These are phyloP conservation scores for Drosophila chauvacae DNA, from an alignment of 1,140 invertebrate species.

Conservation along the genomic window DNA sequence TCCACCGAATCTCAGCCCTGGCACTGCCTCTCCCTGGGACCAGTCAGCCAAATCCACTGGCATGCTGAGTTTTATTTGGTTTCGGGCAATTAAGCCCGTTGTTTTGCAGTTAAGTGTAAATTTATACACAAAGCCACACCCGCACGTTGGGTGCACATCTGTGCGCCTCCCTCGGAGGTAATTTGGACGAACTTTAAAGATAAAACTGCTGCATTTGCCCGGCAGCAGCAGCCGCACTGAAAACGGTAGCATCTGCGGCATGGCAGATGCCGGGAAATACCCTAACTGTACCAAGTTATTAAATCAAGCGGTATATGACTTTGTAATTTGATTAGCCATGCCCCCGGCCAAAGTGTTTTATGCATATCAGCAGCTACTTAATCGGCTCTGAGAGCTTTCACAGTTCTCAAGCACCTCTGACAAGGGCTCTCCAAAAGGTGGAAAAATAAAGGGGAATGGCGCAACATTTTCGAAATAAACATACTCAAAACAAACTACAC, in stretches of 20 bases:
- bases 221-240: background rate
- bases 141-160: conserved; percentile 40
- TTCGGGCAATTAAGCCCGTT: conserved; percentile 77
- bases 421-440: conserved; percentile 16
- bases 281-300: conserved; percentile 25
- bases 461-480: conserved; percentile 3
- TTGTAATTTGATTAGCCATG: conserved; percentile 57
- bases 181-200: conserved; percentile 51
- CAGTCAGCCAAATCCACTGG: conserved; percentile 31
- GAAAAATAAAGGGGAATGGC: conserved; percentile 9
- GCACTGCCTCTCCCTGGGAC: conserved; percentile 8
- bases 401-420: conserved; percentile 20
- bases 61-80: conserved; percentile 68
- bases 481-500: conserved; percentile 12
- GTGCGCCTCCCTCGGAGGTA: conserved; percentile 26
- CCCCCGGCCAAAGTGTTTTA: conserved; percentile 31
- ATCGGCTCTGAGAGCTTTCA: conserved; percentile 21
- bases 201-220: conserved; percentile 35
- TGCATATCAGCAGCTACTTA: conserved; percentile 47
- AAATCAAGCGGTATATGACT: conserved; percentile 60
- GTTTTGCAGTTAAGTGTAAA: conserved; percentile 76
- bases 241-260: conserved; percentile 37
- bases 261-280: conserved; percentile 19
- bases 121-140: conserved; percentile 49
- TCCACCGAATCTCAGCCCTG: conserved; percentile 1